phyloP scores from a whole-genome alignment of 2,888 invertebrate species.

The Tetragnatha montana region DNA sequence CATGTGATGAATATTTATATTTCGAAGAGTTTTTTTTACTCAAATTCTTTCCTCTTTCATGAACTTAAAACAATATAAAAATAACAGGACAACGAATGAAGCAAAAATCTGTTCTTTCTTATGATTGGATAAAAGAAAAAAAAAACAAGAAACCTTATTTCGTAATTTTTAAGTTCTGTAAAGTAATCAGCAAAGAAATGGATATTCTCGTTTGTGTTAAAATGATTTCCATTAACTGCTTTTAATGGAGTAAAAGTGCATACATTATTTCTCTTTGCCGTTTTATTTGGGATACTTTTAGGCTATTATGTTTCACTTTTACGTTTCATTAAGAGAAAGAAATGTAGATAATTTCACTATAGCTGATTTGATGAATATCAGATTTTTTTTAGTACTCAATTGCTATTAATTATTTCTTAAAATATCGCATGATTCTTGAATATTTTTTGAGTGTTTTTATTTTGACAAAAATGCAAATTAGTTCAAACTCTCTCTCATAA shows the following conservation, averaged over 20 bases:
- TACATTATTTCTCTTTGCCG: neutral
- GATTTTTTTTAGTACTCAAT: too few species aligned
- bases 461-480: too few species aligned
- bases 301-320: neutral
- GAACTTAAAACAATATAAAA: neutral
- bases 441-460: too few species aligned
- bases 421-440: too few species aligned
- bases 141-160: neutral
- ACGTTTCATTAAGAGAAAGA: neutral
- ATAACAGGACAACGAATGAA: neutral
- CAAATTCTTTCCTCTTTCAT: neutral
- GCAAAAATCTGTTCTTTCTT: neutral
- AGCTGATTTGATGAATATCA: too few species aligned
- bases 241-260: neutral
- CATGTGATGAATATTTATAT: slow-evolving; percentile 57
- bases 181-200: neutral
- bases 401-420: too few species aligned
- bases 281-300: neutral
- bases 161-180: neutral
- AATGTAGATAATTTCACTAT: too few species aligned
- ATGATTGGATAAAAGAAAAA: neutral
- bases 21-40: neutral
- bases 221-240: neutral
- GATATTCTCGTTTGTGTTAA: neutral
- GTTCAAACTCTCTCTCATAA: too few species aligned